A percentile compares a stretch with the other conserved stretches of the same genome.
phyloP scores from a whole-genome alignment of 2,113 vertebrate genomes.

The Pyrgilauda ruficollis region DNA sequence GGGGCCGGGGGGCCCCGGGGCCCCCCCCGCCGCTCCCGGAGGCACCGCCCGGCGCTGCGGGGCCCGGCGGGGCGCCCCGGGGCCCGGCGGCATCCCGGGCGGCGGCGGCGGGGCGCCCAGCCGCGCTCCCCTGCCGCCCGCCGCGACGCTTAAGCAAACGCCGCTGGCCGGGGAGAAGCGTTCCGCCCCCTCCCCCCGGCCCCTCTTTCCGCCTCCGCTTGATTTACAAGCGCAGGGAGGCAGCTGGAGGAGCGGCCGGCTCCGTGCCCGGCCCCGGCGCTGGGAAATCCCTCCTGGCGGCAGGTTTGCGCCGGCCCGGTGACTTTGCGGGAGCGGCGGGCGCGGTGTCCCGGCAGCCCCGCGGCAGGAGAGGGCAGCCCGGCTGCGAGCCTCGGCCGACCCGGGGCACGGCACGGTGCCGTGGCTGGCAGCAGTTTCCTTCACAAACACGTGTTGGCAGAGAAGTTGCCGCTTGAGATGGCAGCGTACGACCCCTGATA shows the following conservation, averaged over 20 bases:
- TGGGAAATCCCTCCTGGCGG: not conserved
- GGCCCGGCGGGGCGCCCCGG: no score
- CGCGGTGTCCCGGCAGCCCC: not conserved
- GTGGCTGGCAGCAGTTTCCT: not conserved
- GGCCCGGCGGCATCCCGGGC: not conserved
- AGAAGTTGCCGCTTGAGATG: not conserved
- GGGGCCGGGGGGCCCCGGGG: no score
- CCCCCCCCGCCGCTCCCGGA: no score
- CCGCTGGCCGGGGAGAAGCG: not conserved
- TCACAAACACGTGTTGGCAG: not conserved
- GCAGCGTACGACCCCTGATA: not conserved
- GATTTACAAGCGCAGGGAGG: not conserved
- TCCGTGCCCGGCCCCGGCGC: not conserved
- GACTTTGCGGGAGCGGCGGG: not conserved
- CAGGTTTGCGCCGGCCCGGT: not conserved
- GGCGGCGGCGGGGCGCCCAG: not conserved
- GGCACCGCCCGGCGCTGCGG: no score
- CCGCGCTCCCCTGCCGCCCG: not conserved
- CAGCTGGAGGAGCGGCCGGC: not conserved
- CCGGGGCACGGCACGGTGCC: not conserved
- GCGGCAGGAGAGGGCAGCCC: not conserved
- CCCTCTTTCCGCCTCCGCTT: not conserved
- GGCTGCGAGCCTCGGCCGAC: not conserved
- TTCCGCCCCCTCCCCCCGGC: not conserved
- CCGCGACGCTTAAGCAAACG: not conserved